Conservation (phyloP, 1,140 invertebrate genomes). For the Drosophila punjabiensis region DNA sequence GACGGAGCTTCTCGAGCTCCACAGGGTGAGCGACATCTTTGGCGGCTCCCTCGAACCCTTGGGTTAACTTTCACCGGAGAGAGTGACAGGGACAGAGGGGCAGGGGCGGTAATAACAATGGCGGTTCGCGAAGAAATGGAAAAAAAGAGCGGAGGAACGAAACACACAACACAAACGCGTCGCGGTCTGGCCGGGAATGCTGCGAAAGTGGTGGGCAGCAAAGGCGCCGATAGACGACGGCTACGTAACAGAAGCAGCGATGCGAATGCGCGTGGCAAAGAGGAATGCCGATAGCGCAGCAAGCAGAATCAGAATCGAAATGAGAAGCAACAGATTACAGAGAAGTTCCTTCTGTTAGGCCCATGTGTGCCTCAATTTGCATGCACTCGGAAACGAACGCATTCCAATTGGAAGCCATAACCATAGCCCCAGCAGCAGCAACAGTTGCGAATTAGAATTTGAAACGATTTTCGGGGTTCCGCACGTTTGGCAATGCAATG, state of each 20-base stretch:
- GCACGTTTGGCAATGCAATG: slow-evolving; percentile 41
- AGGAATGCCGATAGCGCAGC: slow-evolving; percentile 20
- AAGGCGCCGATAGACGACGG: slow-evolving; percentile 42
- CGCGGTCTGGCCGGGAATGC: slow-evolving; percentile 52
- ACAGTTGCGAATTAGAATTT: slow-evolving; percentile 4
- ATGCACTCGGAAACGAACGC: background rate
- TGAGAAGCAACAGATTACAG: background rate
- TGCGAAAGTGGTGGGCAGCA: slow-evolving; percentile 54
- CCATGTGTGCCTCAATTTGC: slow-evolving; percentile 3
- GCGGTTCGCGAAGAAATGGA: slow-evolving; percentile 6
- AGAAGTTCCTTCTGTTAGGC: background rate
- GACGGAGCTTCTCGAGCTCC: slow-evolving; percentile 72
- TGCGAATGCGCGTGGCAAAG: slow-evolving; percentile 50
- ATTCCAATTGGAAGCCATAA: slow-evolving; percentile 6
- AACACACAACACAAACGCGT: slow-evolving; percentile 50
- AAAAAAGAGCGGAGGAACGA: slow-evolving; percentile 21
- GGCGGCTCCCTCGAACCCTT: background rate
- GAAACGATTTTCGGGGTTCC: slow-evolving; percentile 12
- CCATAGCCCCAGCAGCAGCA: background rate
- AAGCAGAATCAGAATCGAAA: background rate
- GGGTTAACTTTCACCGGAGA: background rate
- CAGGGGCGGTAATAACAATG: background rate
- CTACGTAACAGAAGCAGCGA: slow-evolving; percentile 71
- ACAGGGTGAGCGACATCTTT: slow-evolving; percentile 65
- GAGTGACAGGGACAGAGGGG: background rate